Base-by-base conservation (phyloP, 2,797 vertebrate genomes). In the Pogonophryne albipinna region DNA sequence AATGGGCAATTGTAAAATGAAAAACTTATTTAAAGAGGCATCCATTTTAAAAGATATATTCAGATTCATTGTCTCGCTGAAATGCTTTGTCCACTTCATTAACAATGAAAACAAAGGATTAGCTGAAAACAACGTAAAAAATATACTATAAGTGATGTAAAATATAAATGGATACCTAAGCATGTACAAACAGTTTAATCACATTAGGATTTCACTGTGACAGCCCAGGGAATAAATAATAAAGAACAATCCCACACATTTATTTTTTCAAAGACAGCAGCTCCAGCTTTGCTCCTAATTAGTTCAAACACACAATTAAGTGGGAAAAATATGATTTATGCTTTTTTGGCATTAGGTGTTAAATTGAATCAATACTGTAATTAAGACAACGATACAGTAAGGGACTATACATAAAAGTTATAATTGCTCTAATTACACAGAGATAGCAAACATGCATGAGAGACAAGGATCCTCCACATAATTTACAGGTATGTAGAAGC, bases 331-430 rank as follows among this genome's bases (percentile, higher is more conserved):
- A 71, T 92, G 90, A 92, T 94, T 92, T 90, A 90, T 92, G 83
- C 61, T 90, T 89, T 90, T 88, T 85, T 85, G 82, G 91, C 85
- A 89, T 91, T 91, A 86, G 87, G 84, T 91, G 86, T 86, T 91
- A 87, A 85, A 78, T 83, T 87, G 81, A 92, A 91, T 92, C 91
- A 91, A 93, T 92, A 88, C 56, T 75, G 73, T 87, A 91, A 92
- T 91, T 90, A 91, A 90, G 87, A 85, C 80, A 77, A 61, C 23
- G 71, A 85, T 89, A 86, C 86, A 89, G 79, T 74, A 69, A 67
- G 85, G 84, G 74, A 86, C 67, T 73, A 27, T 61, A 75, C 80
- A 83, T 73, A 91, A 88, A 85, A 84, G 67, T 53, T 57, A 74
- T 91, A 91, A 92, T 91, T 92, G 82, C 79, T 75, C 17, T 85